Conservation (phyloP, 2,797 vertebrate genomes). For the Benthosema pterotum region DNA sequence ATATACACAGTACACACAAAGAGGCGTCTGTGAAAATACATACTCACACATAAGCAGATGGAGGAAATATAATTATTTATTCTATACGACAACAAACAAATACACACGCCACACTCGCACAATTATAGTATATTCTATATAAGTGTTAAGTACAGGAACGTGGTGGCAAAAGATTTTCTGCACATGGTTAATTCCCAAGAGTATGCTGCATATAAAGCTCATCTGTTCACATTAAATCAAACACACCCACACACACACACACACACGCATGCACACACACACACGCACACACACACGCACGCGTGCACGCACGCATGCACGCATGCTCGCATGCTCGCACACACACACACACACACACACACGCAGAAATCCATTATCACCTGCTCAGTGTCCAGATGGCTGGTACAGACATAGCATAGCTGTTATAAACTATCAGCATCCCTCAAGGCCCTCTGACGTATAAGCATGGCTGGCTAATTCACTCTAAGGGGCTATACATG, state of each 20-base stretch:
- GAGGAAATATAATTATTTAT: not conserved
- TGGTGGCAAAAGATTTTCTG: constrained; percentile 11
- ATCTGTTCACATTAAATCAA: constrained; percentile 41
- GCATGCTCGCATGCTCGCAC: constrained; percentile 15
- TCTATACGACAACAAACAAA: no score
- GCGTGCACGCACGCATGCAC: constrained; percentile 21
- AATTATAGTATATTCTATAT: no score
- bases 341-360: constrained; percentile 22
- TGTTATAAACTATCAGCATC: constrained; percentile 41
- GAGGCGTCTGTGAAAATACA: not conserved
- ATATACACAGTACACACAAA: constrained; percentile 3
- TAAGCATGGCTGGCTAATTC: constrained; percentile 57
- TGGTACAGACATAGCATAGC: constrained; percentile 36
- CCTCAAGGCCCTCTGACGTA: constrained; percentile 49
- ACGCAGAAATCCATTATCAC: constrained; percentile 45
- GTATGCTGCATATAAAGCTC: constrained; percentile 17
- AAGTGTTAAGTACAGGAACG: constrained; percentile 21
- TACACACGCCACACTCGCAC: not conserved
- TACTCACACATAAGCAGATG: not conserved
- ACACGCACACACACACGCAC: constrained; percentile 19
- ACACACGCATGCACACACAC: constrained; percentile 9
- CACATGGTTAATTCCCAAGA: constrained; percentile 18
- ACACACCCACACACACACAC: constrained; percentile 2
- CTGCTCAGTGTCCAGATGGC: constrained; percentile 54
- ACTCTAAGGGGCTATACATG: constrained; percentile 29